Conservation (phyloP, 2,888 invertebrate genomes). For the Octonoba sinensis region DNA sequence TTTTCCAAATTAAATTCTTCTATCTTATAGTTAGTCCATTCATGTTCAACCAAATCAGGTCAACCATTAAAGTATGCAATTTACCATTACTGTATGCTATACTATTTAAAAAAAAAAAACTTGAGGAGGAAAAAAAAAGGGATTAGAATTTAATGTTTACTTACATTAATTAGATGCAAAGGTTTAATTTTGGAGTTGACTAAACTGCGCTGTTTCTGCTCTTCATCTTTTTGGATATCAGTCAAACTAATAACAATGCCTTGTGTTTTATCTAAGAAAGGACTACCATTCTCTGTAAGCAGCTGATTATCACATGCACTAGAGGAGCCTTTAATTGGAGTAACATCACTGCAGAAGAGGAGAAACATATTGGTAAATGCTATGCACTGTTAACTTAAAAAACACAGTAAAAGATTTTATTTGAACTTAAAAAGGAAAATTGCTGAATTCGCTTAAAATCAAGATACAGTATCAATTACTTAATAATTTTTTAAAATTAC, state of each 20-base stretch:
- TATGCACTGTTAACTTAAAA: not conserved
- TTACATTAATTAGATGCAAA: slow-evolving; percentile 82
- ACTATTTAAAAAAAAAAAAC: no score
- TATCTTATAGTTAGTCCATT: no score
- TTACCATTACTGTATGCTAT: no score
- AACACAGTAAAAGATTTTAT: not conserved
- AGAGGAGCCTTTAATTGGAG: not conserved
- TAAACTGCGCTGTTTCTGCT: slow-evolving; percentile 80
- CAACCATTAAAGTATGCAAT: no score
- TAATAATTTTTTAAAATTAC: no score
- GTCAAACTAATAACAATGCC: slow-evolving; percentile 44
- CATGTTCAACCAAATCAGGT: no score
- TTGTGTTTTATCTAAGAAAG: not conserved
- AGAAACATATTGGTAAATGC: not conserved
- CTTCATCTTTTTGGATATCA: slow-evolving; percentile 81
- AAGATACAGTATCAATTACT: no score
- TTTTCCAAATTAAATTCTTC: no score
- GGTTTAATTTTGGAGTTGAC: slow-evolving; percentile 82
- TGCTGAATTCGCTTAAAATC: no score
- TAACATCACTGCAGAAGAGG: not conserved
- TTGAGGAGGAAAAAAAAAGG: no score
- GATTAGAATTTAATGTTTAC: no score
- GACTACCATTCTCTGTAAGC: not conserved
- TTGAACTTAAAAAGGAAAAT: not conserved
- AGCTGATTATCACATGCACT: not conserved